phyloP scores from a whole-genome alignment of 92 coral and sea anemone species.

The Palythoa grandis region DNA sequence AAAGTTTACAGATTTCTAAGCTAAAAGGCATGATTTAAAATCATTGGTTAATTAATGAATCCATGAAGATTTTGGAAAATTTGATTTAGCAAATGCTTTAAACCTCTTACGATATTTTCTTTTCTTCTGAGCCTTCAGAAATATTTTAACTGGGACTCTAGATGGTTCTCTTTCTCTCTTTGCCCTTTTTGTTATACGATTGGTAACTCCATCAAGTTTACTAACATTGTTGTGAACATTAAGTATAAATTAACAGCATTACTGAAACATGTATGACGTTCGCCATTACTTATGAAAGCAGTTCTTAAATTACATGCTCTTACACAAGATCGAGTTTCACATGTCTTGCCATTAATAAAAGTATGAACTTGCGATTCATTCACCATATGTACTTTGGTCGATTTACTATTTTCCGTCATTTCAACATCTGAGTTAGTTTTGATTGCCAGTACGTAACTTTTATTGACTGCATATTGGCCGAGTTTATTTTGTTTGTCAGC shows the following conservation, averaged over 20 bases:
- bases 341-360: constrained; percentile 16
- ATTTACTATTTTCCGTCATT: too few relatives aligned
- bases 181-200: constrained; percentile 32
- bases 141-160: constrained; percentile 21
- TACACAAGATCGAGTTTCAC: constrained; percentile 24
- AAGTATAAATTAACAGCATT: constrained; percentile 1
- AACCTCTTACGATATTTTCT: constrained; percentile 26
- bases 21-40: too few relatives aligned
- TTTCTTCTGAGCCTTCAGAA: constrained; percentile 25
- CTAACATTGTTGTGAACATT: constrained; percentile 16
- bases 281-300: constrained; percentile 22
- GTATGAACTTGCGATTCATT: constrained; percentile 25
- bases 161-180: constrained; percentile 29
- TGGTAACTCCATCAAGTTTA: constrained; percentile 22
- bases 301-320: constrained; percentile 27
- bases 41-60: too few relatives aligned
- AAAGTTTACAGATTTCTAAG: too few relatives aligned
- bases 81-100: constrained; percentile 27
- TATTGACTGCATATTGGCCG: too few relatives aligned
- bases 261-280: constrained; percentile 17
- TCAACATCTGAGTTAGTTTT: too few relatives aligned
- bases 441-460: too few relatives aligned
- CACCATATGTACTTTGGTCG: constrained; percentile 12
- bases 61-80: too few relatives aligned
- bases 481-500: too few relatives aligned